Evolutionary conservation across 2,113 vertebrate species (phyloP), one percentile per base, ranked within the genome.

Genomic region (Erpornis zantholeuca): DNA sequence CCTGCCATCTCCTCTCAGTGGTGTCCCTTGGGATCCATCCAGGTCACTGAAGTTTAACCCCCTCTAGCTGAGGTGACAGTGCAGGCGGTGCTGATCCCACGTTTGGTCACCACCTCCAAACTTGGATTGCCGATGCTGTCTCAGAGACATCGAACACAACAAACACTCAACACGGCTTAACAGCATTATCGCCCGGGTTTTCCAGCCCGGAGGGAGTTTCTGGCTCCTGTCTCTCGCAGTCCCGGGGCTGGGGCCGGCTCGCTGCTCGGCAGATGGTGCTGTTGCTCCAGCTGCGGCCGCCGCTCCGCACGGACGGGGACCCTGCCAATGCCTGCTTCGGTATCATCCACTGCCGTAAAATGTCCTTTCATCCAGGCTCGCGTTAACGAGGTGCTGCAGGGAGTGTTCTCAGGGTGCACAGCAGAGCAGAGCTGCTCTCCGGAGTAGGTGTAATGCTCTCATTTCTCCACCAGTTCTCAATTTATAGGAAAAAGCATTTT

Each of bases 261-360:
- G 9, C 23, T 12, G 28, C 44, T 63, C 97, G 69, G 94, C 47
- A 97, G 96, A 79, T 95, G 96, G 96, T 10, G 71, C 53, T 97
- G 49, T 92, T 97, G 93, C 63, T 31, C 75, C 94, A 92, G 76
- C 89, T 8, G 83, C 42, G 13, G 9, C 19, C 27, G 69, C 50
- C 47, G 5, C n/a, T 25, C 17, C 10, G 44, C 47, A 1, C 25
- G 1, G 1, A 3, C 31, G 45, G 22, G 19, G 6, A 4, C 22
- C 25, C 22, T 0, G 44, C 28, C 52, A 2, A 1, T 1, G 59
- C 25, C 1, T 1, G 40, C 35, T 13, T 24, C 6, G 6, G 20
- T 7, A 11, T 7, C 40, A 27, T 3, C 47, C 45, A 2, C 2
- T 33, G 3, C 6, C 8, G 4, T 5, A 13, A 66, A 29, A 42